Base-by-base conservation (phyloP, 2,113 vertebrate species). In the Nesogale talazaci region DNA sequence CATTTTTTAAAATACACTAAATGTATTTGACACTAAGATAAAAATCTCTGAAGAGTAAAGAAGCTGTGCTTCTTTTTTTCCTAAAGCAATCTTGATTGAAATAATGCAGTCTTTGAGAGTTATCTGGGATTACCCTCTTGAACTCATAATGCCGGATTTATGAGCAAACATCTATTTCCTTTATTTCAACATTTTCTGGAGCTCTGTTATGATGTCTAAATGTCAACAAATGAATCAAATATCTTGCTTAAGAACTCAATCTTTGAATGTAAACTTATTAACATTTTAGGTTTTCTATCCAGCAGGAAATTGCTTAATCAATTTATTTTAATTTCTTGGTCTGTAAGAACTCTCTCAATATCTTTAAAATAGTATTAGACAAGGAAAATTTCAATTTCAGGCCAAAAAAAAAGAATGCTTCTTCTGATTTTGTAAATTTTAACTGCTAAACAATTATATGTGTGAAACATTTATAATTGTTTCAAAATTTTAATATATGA, bases 231-330 rank as follows among this genome's bases (percentile, higher is more conserved):
- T 80, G 97, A 98, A 97, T 97, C 93, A 95, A 97, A 96, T 96
- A 88, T 95, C 91, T 93, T 97, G 69, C 88, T 97, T 76, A 82
- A 97, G 90, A 96, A 97, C 94, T 63, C 95, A 95, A 94, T 97
- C 85, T 96, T 82, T 63, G 89, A 94, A 97, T 93, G 75, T 96
- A 97, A 97, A 93, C 86, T 82, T 97, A 97, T 98, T 98, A 97
- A 88, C 93, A 97, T 97, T 97, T 97, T 97, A 97, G 82, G 69
- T 87, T 97, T 95, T 97, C 94, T 97, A 36, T 2, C 79, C 87
- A 94, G 90, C 96, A 97, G 97, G 97, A 98, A 98, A 98, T 98
- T 97, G 97, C 91, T 98, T 98, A 98, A 98, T 97, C 96, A 97
- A 95, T 94, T 98, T 97, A 97, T 97, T 98, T 97, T 97, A 97